These are phyloP conservation scores for Drosophila engyochracea DNA, from an alignment of 2,888 invertebrate species.

Conservation along the genomic window DNA sequence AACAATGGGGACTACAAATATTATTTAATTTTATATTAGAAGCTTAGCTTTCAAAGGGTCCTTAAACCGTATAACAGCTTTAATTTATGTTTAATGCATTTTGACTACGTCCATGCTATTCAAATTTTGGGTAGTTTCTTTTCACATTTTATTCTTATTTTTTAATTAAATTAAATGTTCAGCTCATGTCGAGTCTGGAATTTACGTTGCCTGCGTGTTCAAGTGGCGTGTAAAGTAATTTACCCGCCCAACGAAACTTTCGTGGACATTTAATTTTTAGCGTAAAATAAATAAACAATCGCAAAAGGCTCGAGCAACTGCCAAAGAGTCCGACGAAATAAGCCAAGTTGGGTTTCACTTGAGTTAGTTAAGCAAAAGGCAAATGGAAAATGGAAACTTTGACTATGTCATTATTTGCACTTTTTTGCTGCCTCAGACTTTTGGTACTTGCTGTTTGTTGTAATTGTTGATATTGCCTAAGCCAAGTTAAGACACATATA, in stretches of 20 bases:
- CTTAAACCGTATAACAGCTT: not conserved
- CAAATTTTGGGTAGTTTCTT: slow-evolving; percentile 11
- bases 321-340: slow-evolving; percentile 65
- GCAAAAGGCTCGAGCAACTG: slow-evolving; percentile 36
- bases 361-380: slow-evolving; percentile 54
- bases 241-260: slow-evolving; percentile 51
- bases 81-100: slow-evolving; percentile 1
- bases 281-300: slow-evolving; percentile 76
- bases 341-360: slow-evolving; percentile 57
- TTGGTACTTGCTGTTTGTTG: slow-evolving; percentile 17
- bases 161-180: slow-evolving; percentile 73
- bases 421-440: slow-evolving; percentile 54
- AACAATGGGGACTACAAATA: not conserved
- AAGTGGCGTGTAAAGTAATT: slow-evolving; percentile 81
- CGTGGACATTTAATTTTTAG: slow-evolving; percentile 69
- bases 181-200: slow-evolving; percentile 30
- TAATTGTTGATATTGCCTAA: slow-evolving; percentile 35
- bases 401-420: slow-evolving; percentile 63
- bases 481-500: slow-evolving; percentile 31
- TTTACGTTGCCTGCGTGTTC: slow-evolving; percentile 72
- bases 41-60: not conserved
- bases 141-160: slow-evolving; percentile 28
- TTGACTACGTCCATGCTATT: not conserved
- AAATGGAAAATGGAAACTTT: slow-evolving; percentile 48
- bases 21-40: not conserved